These are phyloP conservation scores for Litocranius walleri DNA, from an alignment of 2,113 vertebrate species.

Conservation along the genomic window DNA sequence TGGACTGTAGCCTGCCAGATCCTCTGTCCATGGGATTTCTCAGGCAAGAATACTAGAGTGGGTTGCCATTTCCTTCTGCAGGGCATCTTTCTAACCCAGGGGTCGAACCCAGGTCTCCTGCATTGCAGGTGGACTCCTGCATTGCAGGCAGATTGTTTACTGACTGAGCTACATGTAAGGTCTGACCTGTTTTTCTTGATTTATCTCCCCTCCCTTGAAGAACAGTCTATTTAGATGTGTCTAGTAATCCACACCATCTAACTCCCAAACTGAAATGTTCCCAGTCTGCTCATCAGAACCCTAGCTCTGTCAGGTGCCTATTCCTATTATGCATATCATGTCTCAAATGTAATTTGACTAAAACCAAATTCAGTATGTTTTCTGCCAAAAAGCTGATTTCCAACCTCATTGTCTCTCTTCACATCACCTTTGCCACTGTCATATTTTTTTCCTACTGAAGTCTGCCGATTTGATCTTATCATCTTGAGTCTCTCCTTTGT, in stretches of 20 bases:
- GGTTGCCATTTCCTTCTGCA: not conserved
- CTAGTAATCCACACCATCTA: not conserved
- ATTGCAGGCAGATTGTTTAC: not conserved
- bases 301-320: not conserved
- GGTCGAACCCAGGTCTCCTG: not conserved
- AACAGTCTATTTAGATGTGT: not conserved
- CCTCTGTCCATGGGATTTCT: not conserved
- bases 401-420: not conserved
- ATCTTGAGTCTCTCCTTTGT: not conserved
- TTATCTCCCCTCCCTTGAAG: not conserved
- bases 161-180: not conserved
- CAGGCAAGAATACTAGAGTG: not conserved
- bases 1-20: not conserved
- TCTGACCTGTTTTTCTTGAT: not conserved
- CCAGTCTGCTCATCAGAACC: not conserved
- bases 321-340: not conserved
- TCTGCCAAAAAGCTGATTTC: not conserved
- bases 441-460: not conserved
- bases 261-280: not conserved
- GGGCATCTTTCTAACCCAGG: not conserved
- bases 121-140: not conserved
- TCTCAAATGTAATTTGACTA: not conserved
- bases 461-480: not conserved
- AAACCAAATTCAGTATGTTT: not conserved
- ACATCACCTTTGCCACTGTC: not conserved